Conservation (phyloP, 2,113 vertebrate species). For the Salminus brasiliensis region DNA sequence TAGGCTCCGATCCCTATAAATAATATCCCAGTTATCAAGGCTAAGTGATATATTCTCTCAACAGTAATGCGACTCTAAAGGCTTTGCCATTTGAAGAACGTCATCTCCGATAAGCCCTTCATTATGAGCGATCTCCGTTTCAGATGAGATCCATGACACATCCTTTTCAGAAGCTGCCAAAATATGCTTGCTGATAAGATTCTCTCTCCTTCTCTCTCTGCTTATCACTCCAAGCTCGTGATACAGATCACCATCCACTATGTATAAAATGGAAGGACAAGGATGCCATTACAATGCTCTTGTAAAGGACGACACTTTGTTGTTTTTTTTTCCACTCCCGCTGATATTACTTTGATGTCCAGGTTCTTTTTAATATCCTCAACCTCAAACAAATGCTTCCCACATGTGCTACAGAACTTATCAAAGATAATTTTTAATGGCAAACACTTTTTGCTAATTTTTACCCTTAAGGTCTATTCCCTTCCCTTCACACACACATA, state of each 20-base stretch:
- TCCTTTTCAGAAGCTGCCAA: conserved; percentile 58
- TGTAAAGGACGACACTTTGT: conserved; percentile 2
- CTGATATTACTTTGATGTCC: conserved; percentile 1
- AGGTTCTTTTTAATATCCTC: conserved; percentile 1
- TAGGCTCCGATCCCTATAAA: conserved; percentile 12
- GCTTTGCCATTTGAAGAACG: conserved; percentile 42
- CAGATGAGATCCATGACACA: conserved; percentile 69
- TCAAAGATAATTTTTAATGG: conserved; percentile 11
- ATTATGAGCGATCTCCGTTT: conserved; percentile 51
- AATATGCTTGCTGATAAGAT: conserved; percentile 62
- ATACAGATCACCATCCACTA: conserved; percentile 64
- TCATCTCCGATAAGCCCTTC: conserved; percentile 44
- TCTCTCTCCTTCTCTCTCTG: conserved; percentile 23
- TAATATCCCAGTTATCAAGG: neutral
- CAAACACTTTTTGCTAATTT: neutral
- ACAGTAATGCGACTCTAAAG: no score
- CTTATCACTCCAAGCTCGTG: conserved; percentile 65
- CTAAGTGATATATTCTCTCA: conserved; percentile 17
- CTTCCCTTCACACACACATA: neutral
- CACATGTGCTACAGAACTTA: neutral
- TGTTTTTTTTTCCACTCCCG: no score
- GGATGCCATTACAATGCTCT: conserved; percentile 39
- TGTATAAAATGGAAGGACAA: conserved; percentile 63
- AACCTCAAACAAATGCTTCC: neutral
- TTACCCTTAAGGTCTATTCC: conserved; percentile 6